Evolutionary conservation across 2,113 vertebrate species (phyloP).

Genomic region (Cathartes aura): DNA sequence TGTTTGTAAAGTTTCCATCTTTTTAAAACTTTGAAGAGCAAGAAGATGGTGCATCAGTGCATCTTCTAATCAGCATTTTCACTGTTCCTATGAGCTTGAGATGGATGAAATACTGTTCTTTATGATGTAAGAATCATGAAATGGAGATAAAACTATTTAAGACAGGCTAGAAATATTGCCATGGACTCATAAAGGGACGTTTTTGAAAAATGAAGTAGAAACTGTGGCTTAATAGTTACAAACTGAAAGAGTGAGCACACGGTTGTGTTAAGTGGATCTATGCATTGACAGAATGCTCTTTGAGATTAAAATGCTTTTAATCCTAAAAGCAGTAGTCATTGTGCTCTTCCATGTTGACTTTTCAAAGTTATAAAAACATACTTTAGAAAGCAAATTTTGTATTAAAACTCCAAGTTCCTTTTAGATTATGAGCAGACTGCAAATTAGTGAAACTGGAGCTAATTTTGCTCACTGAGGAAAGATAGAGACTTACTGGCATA

Average conservation of each 20-base stretch:
- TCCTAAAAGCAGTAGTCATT: background rate
- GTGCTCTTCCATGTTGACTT: background rate
- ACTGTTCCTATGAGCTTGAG: background rate
- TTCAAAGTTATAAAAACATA: background rate
- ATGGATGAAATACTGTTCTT: background rate
- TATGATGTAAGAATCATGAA: background rate
- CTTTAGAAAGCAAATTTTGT: background rate
- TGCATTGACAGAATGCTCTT: background rate
- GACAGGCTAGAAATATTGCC: background rate
- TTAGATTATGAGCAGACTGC: background rate
- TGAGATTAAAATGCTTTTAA: background rate
- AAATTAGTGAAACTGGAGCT: background rate
- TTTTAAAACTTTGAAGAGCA: background rate
- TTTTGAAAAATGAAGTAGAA: background rate
- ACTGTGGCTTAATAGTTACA: background rate
- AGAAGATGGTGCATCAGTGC: background rate
- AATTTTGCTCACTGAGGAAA: background rate
- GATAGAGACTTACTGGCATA: background rate
- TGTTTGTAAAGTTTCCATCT: background rate
- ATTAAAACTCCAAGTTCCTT: background rate
- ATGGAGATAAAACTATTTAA: background rate
- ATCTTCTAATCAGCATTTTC: background rate
- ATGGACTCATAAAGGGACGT: background rate
- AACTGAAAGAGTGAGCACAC: background rate
- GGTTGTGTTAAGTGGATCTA: background rate